Conservation (phyloP, 2,888 invertebrate species). For the Pharmacophagus antenor region DNA sequence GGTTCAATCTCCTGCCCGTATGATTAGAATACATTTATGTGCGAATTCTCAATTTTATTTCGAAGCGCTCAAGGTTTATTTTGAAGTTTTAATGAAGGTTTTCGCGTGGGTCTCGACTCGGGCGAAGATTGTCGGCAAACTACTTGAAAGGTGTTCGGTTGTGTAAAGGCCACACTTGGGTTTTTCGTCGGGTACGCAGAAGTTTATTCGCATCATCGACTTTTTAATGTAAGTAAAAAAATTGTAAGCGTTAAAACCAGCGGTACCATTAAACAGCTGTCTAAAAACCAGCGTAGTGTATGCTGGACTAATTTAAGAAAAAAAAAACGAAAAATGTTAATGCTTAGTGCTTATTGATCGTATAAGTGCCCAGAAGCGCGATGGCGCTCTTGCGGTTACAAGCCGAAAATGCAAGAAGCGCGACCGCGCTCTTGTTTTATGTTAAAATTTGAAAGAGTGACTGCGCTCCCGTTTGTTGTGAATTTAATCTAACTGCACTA, state of each 20-base stretch:
- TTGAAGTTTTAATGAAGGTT: too few species aligned
- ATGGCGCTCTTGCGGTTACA: too few species aligned
- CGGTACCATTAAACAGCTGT: neutral
- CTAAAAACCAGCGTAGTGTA: too few species aligned
- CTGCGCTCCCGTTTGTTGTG: too few species aligned
- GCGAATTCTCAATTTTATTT: slow-evolving; percentile 9
- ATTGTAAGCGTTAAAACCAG: neutral
- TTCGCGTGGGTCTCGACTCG: slow-evolving; percentile 54
- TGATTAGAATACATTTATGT: neutral
- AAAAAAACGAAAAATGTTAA: too few species aligned
- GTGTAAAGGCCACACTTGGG: slow-evolving; percentile 46
- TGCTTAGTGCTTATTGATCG: too few species aligned
- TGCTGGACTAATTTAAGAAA: too few species aligned
- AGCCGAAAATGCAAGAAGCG: too few species aligned
- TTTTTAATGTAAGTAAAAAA: slow-evolving; percentile 20
- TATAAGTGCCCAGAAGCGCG: too few species aligned
- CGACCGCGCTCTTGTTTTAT: too few species aligned
- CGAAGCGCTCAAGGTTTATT: neutral
- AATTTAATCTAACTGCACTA: too few species aligned
- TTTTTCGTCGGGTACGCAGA: slow-evolving; percentile 41
- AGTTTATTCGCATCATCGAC: slow-evolving; percentile 61
- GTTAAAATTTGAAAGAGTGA: too few species aligned
- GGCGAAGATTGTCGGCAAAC: slow-evolving; percentile 51
- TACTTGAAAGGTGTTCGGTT: slow-evolving; percentile 72
- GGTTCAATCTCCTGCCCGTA: slow-evolving; percentile 23